phyloP scores from a whole-genome alignment of 2,888 invertebrate genomes.

The Hydriomena furcata region DNA sequence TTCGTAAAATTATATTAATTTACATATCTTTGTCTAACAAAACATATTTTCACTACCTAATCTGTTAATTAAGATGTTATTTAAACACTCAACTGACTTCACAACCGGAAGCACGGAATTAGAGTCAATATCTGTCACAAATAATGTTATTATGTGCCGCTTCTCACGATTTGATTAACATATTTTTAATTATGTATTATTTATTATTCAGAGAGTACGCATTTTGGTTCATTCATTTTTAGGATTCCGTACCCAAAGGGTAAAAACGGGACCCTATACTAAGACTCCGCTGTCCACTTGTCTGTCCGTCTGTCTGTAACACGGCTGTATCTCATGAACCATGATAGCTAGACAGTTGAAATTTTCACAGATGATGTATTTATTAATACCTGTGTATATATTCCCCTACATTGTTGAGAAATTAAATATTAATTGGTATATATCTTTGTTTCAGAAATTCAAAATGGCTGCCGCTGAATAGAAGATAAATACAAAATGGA shows the following conservation, averaged over 20 bases:
- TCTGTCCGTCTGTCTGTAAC: too few species aligned
- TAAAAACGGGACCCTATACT: too few species aligned
- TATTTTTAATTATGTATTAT: conserved; percentile 24
- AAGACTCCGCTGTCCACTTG: too few species aligned
- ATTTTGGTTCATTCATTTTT: too few species aligned
- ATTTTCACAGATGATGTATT: too few species aligned
- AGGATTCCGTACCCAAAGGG: too few species aligned
- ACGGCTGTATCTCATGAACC: too few species aligned
- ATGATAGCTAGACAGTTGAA: too few species aligned
- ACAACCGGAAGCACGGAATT: conserved; percentile 26
- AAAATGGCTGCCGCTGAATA: conserved; percentile 36
- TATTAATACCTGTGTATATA: too few species aligned
- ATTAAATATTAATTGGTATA: conserved; percentile 4
- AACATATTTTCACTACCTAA: conserved; percentile 16
- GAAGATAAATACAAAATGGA: conserved; percentile 28
- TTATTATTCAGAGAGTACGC: neutral
- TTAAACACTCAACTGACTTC: conserved; percentile 24
- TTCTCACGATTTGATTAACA: conserved; percentile 27
- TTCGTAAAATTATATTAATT: too few species aligned
- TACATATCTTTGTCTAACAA: conserved; percentile 12
- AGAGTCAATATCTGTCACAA: conserved; percentile 26
- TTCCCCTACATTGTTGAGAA: too few species aligned
- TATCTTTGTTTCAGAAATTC: conserved; percentile 44
- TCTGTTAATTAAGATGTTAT: conserved; percentile 18
- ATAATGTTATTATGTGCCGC: conserved; percentile 22